phyloP scores from a whole-genome alignment of 1,140 invertebrate genomes.

The fruit fly (Drosophila melanogaster) region Release_6_plus_ISO1_MT NT_033777.3:7530501-7531000 shows the following conservation, averaged over 20 bases:
- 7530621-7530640: too few species aligned
- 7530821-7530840: background rate
- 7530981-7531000: slow-evolving; percentile 10
- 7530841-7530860: background rate
- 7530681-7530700: background rate
- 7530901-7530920: background rate
- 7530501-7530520: too few species aligned
- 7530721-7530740: background rate
- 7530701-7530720: background rate
- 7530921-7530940: slow-evolving; percentile 1
- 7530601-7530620: too few species aligned
- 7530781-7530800: background rate
- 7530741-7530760: background rate
- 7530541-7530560: too few species aligned
- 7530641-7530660: too few species aligned
- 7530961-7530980: slow-evolving; percentile 2
- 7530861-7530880: background rate
- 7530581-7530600: too few species aligned
- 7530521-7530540: too few species aligned
- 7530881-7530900: slow-evolving; percentile 9
- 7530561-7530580: too few species aligned
- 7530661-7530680: too few species aligned
- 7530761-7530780: slow-evolving; percentile 2
- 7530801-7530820: slow-evolving; percentile 3
- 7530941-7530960: slow-evolving; percentile 1